Conservation (phyloP, 2,113 vertebrate species). For the Xerus inauris region DNA sequence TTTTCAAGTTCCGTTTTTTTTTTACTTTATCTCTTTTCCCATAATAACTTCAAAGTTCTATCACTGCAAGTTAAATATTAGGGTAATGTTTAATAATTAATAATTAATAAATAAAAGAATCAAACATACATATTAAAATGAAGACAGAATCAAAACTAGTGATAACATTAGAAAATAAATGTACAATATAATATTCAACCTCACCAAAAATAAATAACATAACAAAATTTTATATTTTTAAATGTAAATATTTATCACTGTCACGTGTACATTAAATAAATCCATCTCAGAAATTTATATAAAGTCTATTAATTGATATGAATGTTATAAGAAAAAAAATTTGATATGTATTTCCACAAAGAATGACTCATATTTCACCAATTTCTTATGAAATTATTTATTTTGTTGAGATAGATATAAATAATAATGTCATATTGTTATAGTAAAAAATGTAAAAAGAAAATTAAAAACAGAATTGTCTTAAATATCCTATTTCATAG, state of each 20-base stretch:
- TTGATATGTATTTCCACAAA: not conserved
- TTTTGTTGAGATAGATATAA: not conserved
- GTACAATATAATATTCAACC: not conserved
- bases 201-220: not conserved
- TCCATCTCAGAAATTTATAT: not conserved
- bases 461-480: not conserved
- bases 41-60: not conserved
- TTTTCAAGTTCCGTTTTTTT: not conserved
- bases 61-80: not conserved
- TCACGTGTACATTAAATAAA: not conserved
- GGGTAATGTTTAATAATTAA: not conserved
- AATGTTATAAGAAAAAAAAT: not conserved
- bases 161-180: not conserved
- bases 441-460: not conserved
- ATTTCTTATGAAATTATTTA: not conserved
- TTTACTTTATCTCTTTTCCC: not conserved
- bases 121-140: not conserved
- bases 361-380: not conserved
- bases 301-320: not conserved
- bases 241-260: not conserved
- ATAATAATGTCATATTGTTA: not conserved
- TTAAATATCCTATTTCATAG: not conserved
- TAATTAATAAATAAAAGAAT: not conserved
- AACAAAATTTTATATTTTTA: not conserved
- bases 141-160: not conserved